phyloP scores from a whole-genome alignment of 2,113 vertebrate genomes.

The Vulpes ferrilata region DNA sequence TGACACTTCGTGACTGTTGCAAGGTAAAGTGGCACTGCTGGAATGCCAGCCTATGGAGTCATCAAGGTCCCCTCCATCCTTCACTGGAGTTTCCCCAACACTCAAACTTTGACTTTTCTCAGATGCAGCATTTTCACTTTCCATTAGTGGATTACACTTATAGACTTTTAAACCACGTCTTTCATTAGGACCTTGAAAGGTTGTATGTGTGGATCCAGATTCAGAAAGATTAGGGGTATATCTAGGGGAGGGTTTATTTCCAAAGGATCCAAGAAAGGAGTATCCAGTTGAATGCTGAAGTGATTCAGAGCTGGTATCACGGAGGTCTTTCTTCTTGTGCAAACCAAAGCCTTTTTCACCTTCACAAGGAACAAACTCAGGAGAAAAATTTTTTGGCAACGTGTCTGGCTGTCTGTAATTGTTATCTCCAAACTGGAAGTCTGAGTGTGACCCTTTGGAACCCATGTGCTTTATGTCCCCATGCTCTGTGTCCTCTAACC shows the following conservation, averaged over 20 bases:
- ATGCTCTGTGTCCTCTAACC: conserved; percentile 67
- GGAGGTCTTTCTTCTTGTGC: background rate
- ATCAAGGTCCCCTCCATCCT: conserved; percentile 84
- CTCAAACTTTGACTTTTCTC: conserved; percentile 56
- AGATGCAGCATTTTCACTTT: conserved; percentile 41
- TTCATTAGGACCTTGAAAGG: conserved; percentile 47
- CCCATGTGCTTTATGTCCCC: background rate
- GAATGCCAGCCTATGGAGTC: conserved; percentile 85
- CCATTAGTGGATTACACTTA: conserved; percentile 27
- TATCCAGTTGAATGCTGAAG: background rate
- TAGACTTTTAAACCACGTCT: conserved; percentile 58
- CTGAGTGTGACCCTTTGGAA: conserved; percentile 15
- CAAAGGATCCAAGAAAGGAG: background rate
- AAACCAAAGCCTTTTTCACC: conserved; percentile 46
- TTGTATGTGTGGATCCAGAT: background rate
- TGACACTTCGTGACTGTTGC: conserved; percentile 32
- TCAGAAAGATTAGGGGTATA: conserved; percentile 1
- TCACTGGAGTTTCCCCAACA: conserved; percentile 88
- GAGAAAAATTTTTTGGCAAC: conserved; percentile 40
- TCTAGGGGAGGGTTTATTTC: background rate
- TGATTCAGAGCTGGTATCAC: background rate
- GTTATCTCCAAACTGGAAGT: background rate
- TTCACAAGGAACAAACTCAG: conserved; percentile 47
- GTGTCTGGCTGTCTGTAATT: conserved; percentile 22
- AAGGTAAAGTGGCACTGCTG: conserved; percentile 45